Base-by-base conservation (phyloP, 1,140 invertebrate species). In the Eubasilissa regina region DNA sequence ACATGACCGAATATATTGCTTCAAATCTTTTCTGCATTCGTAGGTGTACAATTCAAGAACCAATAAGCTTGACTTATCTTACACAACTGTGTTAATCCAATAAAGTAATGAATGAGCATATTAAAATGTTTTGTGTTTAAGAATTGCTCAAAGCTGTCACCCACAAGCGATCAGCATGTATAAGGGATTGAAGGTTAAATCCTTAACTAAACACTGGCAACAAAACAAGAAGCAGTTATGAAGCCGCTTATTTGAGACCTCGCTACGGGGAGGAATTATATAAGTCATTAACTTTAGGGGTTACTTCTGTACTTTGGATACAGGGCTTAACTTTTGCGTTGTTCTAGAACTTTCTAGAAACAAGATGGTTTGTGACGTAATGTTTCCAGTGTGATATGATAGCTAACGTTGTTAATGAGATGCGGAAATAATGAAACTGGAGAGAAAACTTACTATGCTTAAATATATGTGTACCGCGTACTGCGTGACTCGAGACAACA, bases 201-300 rank as follows among this genome's bases (percentile, higher is more conserved):
- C 62, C 43, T 66, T 47, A 15, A 47, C 62, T 47, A 47, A 66
- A 47, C 62, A 66, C 19, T 45, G n/a, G 48, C 48, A 51, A 51
- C 62, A 66, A 44, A 66, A 66, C 62, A 66, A 45, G 62, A 47
- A 45, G 62, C 62, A 66, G 62, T 66, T 66, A 66, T 66, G 62
- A 66, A 47, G 62, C 62, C 62, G 35, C 48, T 51, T 51, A 51
- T 51, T 51, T 15, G 48, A 51, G 48, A 15, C 48, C 48, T 12
- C 25, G 25, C 48, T 51, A 51, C 48, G 62, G 44, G 58, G 62
- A 17, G 62, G 62, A 66, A 66, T 66, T 66, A 66, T 66, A 45
- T 66, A 66, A 66, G 62, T 66, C 62, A 66, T 66, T 66, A 66
- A 66, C 62, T 66, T 66, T 66, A 62, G 62, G 62, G 62, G 62